Conservation (phyloP, 1,140 invertebrate species). For the Penaeus chinensis region DNA sequence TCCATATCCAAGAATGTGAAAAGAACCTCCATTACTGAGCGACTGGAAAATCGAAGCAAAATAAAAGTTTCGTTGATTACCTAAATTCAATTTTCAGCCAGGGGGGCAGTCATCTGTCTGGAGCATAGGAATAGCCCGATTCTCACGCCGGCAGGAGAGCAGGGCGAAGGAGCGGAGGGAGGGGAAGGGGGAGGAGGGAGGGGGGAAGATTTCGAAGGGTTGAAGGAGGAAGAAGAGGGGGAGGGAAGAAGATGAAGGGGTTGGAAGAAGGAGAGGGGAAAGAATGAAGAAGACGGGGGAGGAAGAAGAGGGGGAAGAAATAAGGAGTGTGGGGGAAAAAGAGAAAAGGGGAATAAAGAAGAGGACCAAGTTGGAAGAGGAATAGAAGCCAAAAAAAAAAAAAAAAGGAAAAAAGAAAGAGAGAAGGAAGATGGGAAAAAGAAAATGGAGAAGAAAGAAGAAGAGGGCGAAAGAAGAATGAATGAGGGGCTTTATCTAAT, state of each 20-base stretch:
- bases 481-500: neutral
- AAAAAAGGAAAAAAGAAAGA: neutral
- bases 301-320: neutral
- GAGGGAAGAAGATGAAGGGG: neutral
- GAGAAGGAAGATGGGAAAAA: neutral
- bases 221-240: neutral
- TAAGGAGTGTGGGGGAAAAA: neutral
- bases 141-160: constrained; percentile 35
- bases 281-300: neutral
- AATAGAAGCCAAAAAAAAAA: neutral
- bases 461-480: neutral
- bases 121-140: constrained; percentile 53
- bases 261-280: neutral
- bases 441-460: neutral
- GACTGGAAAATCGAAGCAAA: constrained; percentile 58
- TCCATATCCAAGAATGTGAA: constrained; percentile 58
- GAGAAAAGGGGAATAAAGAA: neutral
- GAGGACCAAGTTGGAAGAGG: no score
- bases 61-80: constrained; percentile 61
- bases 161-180: neutral
- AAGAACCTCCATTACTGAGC: constrained; percentile 51
- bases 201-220: no score
- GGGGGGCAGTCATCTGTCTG: constrained; percentile 43
- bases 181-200: neutral
- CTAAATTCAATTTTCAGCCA: constrained; percentile 58